Base-by-base conservation (phyloP, 2,888 invertebrate genomes). In the Leptogaster cylindrica region DNA sequence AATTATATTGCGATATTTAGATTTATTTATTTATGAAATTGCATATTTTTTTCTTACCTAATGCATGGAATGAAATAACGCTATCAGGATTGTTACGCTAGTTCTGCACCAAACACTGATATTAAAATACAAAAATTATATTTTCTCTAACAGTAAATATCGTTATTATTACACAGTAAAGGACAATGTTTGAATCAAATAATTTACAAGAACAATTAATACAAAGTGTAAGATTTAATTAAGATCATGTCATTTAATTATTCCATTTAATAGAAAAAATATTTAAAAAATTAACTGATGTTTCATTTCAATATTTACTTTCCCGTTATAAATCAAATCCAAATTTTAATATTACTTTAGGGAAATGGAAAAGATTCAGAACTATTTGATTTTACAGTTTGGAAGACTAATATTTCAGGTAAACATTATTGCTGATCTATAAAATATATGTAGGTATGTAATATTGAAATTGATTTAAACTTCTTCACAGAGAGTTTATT, bases 251-350 rank as follows among this genome's bases (percentile, higher is more conserved):
- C 36, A 58, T 58, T 46, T 41, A 58, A 39, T 23, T 58, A 36
- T 39, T 58, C 41, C 58, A 58, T 58, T 58, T 58, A 58, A 58
- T 58, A 58, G 58, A 58, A 58, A 58, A 58, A 23, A 39, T 23
- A 39, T 39, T 58, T 36, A 58, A 58, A 58, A 2, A 28, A 39
- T 25, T 7, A 23, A 25, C 12, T 14, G 25, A 4, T 51, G 51
- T 25, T 58, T 39, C 14, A 10, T 41, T 12, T n/a, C 27, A 27
- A 46, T 46, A 2, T 12, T 7, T 36, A 36, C n/a, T 36, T 36
- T 6, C 6, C 31, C 6, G 31, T 31, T 31, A 10, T 8, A 31
- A 31, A 31, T n/a, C n/a, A n/a, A n/a, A n/a, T n/a, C n/a, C n/a
- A n/a, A n/a, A n/a, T n/a, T n/a, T n/a, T n/a, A n/a, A n/a, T n/a